Base-by-base conservation (phyloP, 2,888 invertebrate species). In the Dryobotodes eremita region DNA sequence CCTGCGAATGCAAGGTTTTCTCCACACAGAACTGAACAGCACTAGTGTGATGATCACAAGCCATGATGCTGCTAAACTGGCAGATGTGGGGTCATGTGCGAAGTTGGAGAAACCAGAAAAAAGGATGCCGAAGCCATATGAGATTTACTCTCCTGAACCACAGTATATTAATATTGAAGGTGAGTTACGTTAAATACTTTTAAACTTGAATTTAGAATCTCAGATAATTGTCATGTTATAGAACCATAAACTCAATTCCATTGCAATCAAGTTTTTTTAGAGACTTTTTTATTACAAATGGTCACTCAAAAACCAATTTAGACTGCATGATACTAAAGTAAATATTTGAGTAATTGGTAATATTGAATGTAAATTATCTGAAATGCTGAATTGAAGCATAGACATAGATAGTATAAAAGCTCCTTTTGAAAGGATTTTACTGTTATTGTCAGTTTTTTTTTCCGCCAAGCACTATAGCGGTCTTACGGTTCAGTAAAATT, bases 161-260 rank as follows among this genome's bases (percentile, higher is more conserved):
- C 95, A 95, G 82, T 97, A 97, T 91, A 95, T 95, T 70, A 96
- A 95, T 89, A 94, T 97, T 86, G 94, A 95, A 88, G 95, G 97
- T 97, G 57, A 87, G 92, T 89, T 59, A 53, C 6, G 7, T 50
- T 13, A 31, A 55, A 55, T 31, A 31, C 42, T 23, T 53, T 11
- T 42, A 4, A 36, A n/a, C 3, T 53, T 72, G 4, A 71, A 26
- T 71, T 71, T 42, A 23, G 26, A 74, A 72, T 20, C 26, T 10
- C 26, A 10, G 2, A 48, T 68, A n/a, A 23, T 23, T 11, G 3
- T 48, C 46, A 11, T 31, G 46, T 42, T 1, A 26, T 10, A 3
- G 23, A 26, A 42, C 17, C 7, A 50, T 20, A 42, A 73, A 26
- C 13, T 73, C 20, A 15, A 36, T 31, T 69, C 10, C 15, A 68